phyloP scores from a whole-genome alignment of 2,888 invertebrate genomes.

The Tipula lateralis region DNA sequence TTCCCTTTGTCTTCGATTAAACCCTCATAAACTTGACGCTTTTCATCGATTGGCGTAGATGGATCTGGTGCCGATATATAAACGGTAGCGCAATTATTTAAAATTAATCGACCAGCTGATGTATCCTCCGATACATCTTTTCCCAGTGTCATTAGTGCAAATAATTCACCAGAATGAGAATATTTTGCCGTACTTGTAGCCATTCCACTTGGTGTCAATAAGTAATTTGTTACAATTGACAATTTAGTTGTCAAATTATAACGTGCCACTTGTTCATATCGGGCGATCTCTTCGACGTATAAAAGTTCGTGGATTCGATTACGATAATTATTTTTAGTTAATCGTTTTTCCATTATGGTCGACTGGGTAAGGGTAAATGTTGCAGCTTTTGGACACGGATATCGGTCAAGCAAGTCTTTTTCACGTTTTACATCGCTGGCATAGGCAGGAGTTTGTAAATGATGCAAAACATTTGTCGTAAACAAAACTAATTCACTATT shows the following conservation, averaged over 20 bases:
- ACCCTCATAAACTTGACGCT: slow-evolving; percentile 63
- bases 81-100: slow-evolving; percentile 70
- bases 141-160: slow-evolving; percentile 65
- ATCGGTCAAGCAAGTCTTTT: slow-evolving; percentile 54
- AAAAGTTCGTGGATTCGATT: slow-evolving; percentile 70
- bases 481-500: slow-evolving; percentile 55
- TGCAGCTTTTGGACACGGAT: slow-evolving; percentile 62
- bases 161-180: slow-evolving; percentile 69
- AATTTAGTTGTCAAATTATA: slow-evolving; percentile 64
- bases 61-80: slow-evolving; percentile 52
- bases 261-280: slow-evolving; percentile 61
- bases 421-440: slow-evolving; percentile 52
- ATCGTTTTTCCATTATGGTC: slow-evolving; percentile 57
- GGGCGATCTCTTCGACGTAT: slow-evolving; percentile 72
- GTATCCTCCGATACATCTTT: slow-evolving; percentile 78
- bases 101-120: slow-evolving; percentile 69
- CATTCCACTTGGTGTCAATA: slow-evolving; percentile 63
- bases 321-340: slow-evolving; percentile 65
- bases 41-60: slow-evolving; percentile 38
- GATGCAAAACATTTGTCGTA: slow-evolving; percentile 54
- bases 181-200: slow-evolving; percentile 70
- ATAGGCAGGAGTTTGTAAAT: slow-evolving; percentile 50
- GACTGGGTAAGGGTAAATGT: slow-evolving; percentile 65
- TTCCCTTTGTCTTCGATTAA: slow-evolving; percentile 76
- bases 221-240: slow-evolving; percentile 61